A percentile compares a stretch with the other conserved stretches of the same genome.
Conservation (phyloP, 2,888 invertebrate species). For the Tetheella fluctuosa region DNA sequence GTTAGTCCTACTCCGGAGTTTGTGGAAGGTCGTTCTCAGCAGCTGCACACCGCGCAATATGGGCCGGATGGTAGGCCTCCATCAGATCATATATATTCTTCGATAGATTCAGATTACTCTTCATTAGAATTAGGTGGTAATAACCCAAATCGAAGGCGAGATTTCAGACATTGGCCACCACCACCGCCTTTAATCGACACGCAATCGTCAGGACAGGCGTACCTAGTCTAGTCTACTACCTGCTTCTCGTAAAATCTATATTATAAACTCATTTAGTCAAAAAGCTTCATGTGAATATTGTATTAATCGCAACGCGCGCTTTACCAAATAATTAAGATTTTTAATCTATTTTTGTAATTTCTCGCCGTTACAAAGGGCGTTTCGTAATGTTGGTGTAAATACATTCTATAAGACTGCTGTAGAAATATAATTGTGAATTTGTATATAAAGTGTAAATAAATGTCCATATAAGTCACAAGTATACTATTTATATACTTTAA, state of each 20-base stretch:
- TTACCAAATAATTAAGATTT: conserved; percentile 81
- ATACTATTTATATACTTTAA: conserved; percentile 85
- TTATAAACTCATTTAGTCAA: conserved; percentile 67
- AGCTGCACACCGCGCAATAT: conserved; percentile 71
- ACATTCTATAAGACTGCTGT: conserved; percentile 84
- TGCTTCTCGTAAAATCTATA: conserved; percentile 58
- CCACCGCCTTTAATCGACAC: conserved; percentile 75
- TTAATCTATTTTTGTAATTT: conserved; percentile 82
- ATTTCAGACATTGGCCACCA: conserved; percentile 77
- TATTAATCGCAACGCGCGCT: conserved; percentile 76
- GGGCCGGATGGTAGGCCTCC: conserved; percentile 87
- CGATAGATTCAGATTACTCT: conserved; percentile 95
- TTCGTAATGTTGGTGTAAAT: conserved; percentile 77
- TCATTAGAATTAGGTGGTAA: conserved; percentile 88
- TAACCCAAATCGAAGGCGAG: conserved; percentile 73
- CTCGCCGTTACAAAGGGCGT: conserved; percentile 75
- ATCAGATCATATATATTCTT: conserved; percentile 95
- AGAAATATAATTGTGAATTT: conserved; percentile 79
- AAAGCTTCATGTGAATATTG: conserved; percentile 76
- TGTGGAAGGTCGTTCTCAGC: conserved; percentile 64
- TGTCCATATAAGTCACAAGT: conserved; percentile 83
- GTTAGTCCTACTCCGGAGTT: conserved; percentile 87
- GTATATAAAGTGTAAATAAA: conserved; percentile 81
- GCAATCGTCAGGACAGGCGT: conserved; percentile 78
- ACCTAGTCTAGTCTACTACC: conserved; percentile 79